Evolutionary conservation across 2,888 invertebrate genomes (phyloP), one percentile per base, ranked within the genome.

Genomic region (Eugnorisma glareosa): DNA sequence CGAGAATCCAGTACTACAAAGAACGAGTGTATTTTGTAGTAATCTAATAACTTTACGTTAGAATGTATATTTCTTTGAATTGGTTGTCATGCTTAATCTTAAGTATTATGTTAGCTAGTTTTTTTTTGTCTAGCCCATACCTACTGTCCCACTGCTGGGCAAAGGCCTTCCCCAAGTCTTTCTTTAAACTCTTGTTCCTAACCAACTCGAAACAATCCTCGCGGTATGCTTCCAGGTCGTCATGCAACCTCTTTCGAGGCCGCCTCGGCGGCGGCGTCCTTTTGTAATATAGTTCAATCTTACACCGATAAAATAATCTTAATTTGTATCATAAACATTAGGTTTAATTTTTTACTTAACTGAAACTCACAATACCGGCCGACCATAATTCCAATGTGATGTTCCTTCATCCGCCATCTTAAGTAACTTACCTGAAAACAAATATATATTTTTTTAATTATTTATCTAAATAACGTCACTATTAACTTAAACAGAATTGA

Each of bases 341-440:
- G 11, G 28, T 28, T 37, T 13, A n/a, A 35, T 8, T 68, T 68
- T n/a, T 18, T 37, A 37, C 31, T 77, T 2, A 43, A 21, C 1
- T 48, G 57, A 51, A 61, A 37, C n/a, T 28, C 7, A 54, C n/a
- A 21, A 35, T 24, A 73, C 57, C 35, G 48, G 35, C 28, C 15
- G 1, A 57, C 28, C 0, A 40, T 35, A n/a, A n/a, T n/a, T 35
- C 59, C 15, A 45, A 31, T n/a, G 2, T 11, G 21, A 7, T 21
- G 5, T 57, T 76, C 6, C 40, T 69, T 35, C 6, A 10, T 2
- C 40, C 28, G 15, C 51, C 6, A 43, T 45, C 8, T 2, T 3
- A 28, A 10, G 4, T 51, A 31, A 37, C 24, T 75, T 84, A 82
- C 82, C 82, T 82, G 75, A 28, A 82, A 82, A 67, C 68, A 75